A percentile compares a stretch with the other conserved stretches of the same genome.
Conservation (phyloP, 2,113 vertebrate species). For the Chroicocephalus ridibundus region DNA sequence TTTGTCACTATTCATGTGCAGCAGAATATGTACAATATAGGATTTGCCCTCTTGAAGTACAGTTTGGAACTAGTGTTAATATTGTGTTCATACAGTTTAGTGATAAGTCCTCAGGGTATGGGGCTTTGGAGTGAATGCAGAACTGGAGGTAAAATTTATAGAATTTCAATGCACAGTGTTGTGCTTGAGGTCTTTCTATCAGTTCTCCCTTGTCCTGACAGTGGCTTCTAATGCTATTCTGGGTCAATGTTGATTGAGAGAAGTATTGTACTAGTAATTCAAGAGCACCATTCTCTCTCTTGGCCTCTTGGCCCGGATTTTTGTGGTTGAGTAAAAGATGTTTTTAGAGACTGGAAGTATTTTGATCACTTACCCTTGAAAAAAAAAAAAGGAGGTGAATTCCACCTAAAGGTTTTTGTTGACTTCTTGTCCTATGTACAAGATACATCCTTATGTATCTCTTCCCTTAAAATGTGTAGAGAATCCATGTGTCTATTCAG, state of each 20-base stretch:
- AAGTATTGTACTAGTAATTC: background rate
- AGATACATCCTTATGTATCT: background rate
- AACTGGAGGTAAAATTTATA: background rate
- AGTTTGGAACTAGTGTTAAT: background rate
- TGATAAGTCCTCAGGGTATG: background rate
- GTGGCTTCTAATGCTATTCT: background rate
- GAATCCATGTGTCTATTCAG: background rate
- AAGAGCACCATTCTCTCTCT: background rate
- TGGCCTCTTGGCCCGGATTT: background rate
- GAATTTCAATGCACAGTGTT: background rate
- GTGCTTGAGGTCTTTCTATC: background rate
- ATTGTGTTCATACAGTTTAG: background rate
- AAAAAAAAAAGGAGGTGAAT: background rate
- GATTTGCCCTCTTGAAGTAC: background rate
- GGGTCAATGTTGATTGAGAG: background rate
- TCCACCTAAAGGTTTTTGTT: background rate
- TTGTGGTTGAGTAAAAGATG: background rate
- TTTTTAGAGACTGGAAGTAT: background rate
- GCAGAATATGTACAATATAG: background rate
- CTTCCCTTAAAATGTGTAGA: background rate
- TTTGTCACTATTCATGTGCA: background rate
- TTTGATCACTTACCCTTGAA: background rate
- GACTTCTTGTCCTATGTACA: background rate
- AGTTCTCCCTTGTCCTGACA: background rate
- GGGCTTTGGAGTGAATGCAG: background rate